A percentile compares a stretch with the other conserved stretches of the same genome.
Evolutionary conservation across 2,797 vertebrate species (phyloP).

Genomic region (Carapus acus): DNA sequence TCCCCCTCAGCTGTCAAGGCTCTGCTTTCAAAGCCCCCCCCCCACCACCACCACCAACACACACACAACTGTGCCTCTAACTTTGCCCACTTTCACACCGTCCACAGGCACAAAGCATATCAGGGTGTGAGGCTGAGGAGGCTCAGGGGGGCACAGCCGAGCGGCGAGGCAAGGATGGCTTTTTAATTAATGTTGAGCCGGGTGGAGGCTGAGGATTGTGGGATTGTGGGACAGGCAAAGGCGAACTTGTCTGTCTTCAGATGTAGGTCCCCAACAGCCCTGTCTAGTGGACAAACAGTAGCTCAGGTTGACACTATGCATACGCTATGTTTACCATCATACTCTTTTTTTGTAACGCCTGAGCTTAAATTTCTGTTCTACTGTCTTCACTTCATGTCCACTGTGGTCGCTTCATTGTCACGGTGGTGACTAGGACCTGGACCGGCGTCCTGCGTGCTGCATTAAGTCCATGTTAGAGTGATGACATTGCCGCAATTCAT

Average conservation of each 20-base stretch:
- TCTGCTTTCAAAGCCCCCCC: slow-evolving; percentile 73
- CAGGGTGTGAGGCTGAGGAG: slow-evolving; percentile 21
- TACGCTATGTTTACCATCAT: slow-evolving; percentile 9
- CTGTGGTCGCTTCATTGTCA: not conserved
- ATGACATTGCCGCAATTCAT: slow-evolving; percentile 36
- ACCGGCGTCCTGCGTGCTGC: slow-evolving; percentile 22
- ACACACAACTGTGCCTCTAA: slow-evolving; percentile 40
- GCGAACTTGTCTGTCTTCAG: slow-evolving; percentile 38
- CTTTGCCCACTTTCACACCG: slow-evolving; percentile 32
- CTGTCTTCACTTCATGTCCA: too few relatives aligned
- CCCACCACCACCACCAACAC: slow-evolving; percentile 36
- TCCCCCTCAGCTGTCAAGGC: slow-evolving; percentile 78
- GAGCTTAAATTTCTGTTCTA: not conserved
- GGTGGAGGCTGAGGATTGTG: slow-evolving; percentile 51
- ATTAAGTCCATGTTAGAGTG: slow-evolving; percentile 14
- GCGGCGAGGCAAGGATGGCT: slow-evolving; percentile 41
- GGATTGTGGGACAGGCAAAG: slow-evolving; percentile 68
- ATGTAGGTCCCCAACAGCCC: too few relatives aligned
- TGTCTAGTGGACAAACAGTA: slow-evolving; percentile 20
- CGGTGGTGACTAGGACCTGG: not conserved
- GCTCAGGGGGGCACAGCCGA: slow-evolving; percentile 41
- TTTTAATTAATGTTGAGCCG: slow-evolving; percentile 74
- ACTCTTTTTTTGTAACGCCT: slow-evolving; percentile 6
- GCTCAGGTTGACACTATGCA: slow-evolving; percentile 60
- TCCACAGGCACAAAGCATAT: slow-evolving; percentile 46